Conservation (phyloP, 64 coral and sea anemone genomes). For the Trachythela sp. region DNA sequence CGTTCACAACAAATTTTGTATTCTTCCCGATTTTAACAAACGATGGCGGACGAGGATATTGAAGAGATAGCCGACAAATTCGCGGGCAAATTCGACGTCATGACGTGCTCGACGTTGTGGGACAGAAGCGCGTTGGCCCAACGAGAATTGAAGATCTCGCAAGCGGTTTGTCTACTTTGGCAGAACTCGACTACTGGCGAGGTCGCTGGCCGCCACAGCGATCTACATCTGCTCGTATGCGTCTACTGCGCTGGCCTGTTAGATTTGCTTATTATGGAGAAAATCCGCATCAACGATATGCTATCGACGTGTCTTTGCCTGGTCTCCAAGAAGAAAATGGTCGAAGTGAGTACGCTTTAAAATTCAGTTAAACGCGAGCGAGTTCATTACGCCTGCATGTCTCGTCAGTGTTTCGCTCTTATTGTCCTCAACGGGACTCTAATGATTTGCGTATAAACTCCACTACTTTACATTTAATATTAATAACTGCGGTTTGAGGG, state of each 20-base stretch:
- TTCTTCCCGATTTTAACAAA: background rate
- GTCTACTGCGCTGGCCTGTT: background rate
- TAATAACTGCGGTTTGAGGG: background rate
- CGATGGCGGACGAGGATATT: background rate
- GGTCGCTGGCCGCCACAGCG: background rate
- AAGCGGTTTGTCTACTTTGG: background rate
- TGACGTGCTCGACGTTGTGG: background rate
- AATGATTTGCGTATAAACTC: background rate
- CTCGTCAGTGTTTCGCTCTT: background rate
- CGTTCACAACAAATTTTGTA: background rate
- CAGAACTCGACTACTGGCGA: background rate
- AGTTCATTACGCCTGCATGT: slow-evolving; percentile 1
- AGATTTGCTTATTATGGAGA: background rate
- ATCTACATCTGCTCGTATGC: background rate
- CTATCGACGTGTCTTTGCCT: slow-evolving; percentile 12
- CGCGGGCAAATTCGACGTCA: background rate
- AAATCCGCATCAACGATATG: slow-evolving; percentile 16
- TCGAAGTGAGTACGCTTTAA: background rate
- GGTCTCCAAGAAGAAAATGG: background rate
- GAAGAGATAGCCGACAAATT: slow-evolving; percentile 10
- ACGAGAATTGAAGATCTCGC: background rate
- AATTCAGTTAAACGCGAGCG: background rate
- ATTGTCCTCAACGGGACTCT: background rate
- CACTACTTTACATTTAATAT: background rate
- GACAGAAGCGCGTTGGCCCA: background rate